phyloP scores from a whole-genome alignment of 2,113 vertebrate species.

The Trachemys scripta region DNA sequence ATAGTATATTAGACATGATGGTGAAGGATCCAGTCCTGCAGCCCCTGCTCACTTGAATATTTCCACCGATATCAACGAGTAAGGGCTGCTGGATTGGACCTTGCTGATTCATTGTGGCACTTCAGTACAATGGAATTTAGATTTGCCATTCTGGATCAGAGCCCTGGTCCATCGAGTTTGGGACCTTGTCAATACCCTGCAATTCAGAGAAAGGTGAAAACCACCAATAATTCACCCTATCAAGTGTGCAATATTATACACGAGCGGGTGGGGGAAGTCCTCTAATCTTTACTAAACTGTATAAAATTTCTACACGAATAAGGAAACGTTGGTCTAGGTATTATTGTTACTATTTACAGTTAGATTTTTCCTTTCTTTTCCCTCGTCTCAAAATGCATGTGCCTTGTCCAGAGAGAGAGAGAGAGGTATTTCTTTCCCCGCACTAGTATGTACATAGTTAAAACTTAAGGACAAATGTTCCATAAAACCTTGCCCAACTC shows the following conservation, averaged over 20 bases:
- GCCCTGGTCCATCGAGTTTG: background rate
- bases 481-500: conserved; percentile 65
- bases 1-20: background rate
- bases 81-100: background rate
- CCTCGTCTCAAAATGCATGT: background rate
- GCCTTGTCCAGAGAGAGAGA: background rate
- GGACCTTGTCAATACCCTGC: background rate
- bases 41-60: background rate
- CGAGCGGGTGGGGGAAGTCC: background rate
- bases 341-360: fast-evolving
- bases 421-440: background rate
- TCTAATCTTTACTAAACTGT: background rate
- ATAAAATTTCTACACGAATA: background rate
- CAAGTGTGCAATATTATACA: fast-evolving
- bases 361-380: background rate
- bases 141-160: background rate
- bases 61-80: background rate
- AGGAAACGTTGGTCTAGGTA: background rate
- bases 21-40: background rate
- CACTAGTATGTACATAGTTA: conserved; percentile 51
- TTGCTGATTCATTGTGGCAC: background rate
- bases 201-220: background rate
- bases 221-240: background rate
- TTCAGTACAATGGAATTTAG: fast-evolving
- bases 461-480: conserved; percentile 76